Conservation (phyloP, 2,888 invertebrate genomes). For the Lepidocyrtinus sp. region DNA sequence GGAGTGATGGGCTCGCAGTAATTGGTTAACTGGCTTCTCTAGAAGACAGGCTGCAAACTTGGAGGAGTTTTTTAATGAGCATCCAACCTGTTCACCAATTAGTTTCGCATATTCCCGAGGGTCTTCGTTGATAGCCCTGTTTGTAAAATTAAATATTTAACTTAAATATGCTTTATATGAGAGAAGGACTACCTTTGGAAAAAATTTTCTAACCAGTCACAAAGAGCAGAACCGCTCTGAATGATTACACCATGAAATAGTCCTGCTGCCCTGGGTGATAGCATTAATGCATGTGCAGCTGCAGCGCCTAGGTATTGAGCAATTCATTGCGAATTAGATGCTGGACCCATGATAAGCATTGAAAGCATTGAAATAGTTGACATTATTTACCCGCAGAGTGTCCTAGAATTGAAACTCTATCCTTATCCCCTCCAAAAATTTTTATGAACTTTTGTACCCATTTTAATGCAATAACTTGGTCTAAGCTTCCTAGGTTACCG, state of each 20-base stretch:
- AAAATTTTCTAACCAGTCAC: slow-evolving; percentile 64
- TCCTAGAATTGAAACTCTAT: slow-evolving; percentile 23
- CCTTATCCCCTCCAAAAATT: slow-evolving; percentile 58
- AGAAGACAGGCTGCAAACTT: slow-evolving; percentile 58
- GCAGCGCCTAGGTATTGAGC: slow-evolving; percentile 75
- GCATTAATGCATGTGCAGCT: slow-evolving; percentile 74
- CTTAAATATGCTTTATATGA: no score
- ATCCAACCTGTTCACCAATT: slow-evolving; percentile 60
- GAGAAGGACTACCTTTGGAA: no score
- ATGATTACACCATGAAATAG: slow-evolving; percentile 66
- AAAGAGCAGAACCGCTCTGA: slow-evolving; percentile 67
- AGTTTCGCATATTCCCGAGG: slow-evolving; percentile 61
- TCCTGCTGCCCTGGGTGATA: slow-evolving; percentile 74
- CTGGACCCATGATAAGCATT: slow-evolving; percentile 72
- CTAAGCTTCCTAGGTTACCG: slow-evolving; percentile 56
- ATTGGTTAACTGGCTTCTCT: slow-evolving; percentile 56
- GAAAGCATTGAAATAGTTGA: no score
- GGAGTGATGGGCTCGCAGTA: slow-evolving; percentile 59
- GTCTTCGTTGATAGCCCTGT: slow-evolving; percentile 60
- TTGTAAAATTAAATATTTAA: no score
- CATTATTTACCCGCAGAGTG: not conserved
- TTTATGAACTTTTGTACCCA: slow-evolving; percentile 60
- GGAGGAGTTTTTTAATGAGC: slow-evolving; percentile 33
- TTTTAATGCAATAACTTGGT: slow-evolving; percentile 55
- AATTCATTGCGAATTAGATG: slow-evolving; percentile 74